Conservation (phyloP, 2,113 vertebrate genomes). For the Elgaria multicarinata region DNA sequence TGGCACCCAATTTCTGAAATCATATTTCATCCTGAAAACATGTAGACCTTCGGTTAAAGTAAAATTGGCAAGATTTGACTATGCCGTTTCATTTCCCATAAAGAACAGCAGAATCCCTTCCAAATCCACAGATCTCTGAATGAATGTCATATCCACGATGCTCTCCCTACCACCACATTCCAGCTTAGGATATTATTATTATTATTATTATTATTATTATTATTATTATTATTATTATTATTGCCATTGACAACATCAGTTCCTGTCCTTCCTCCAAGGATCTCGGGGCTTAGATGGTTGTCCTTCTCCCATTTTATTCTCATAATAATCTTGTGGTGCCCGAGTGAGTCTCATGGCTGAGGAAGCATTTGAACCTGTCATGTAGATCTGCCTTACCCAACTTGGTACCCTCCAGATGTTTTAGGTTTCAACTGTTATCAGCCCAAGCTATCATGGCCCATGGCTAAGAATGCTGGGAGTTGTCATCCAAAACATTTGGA, state of each 20-base stretch:
- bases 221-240: too few species aligned
- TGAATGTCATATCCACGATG: background rate
- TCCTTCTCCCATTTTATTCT: background rate
- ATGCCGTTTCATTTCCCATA: conserved; percentile 41
- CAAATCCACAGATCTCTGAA: conserved; percentile 14
- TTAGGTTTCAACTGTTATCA: background rate
- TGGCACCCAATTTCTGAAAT: conserved; percentile 30
- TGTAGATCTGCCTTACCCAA: background rate
- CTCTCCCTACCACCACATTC: background rate
- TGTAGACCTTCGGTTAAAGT: conserved; percentile 10
- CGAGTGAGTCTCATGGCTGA: background rate
- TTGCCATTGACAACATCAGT: background rate
- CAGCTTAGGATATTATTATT: background rate
- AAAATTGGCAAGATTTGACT: conserved; percentile 43
- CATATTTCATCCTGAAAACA: conserved; percentile 36
- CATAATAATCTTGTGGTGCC: background rate
- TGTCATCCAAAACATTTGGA: background rate
- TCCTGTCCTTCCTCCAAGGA: background rate
- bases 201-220: background rate
- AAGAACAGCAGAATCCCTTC: conserved; percentile 20
- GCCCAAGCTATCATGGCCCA: background rate
- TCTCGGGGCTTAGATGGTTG: background rate
- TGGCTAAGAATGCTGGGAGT: background rate
- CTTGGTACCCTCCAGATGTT: background rate
- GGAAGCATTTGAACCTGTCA: background rate